Evolutionary conservation across 2,113 vertebrate genomes (phyloP), one percentile per base, ranked within the genome.

Genomic region (Stigmatopora nigra): DNA sequence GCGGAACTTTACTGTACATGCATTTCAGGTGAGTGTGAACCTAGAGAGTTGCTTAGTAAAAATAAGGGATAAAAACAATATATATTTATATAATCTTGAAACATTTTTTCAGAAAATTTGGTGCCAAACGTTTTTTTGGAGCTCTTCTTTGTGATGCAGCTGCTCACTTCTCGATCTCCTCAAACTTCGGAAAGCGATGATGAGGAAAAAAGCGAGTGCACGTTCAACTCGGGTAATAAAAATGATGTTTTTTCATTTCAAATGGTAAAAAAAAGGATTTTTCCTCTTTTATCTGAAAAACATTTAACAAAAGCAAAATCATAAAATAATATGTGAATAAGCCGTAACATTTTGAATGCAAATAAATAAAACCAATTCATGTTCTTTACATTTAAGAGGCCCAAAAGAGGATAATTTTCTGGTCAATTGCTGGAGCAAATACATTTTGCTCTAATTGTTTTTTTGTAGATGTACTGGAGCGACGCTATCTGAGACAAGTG

Each of bases 111-210:
- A 31, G 25, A 31, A 31, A 31, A 31, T 31, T 31, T 98, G 6
- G 95, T 98, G 70, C 95, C 97, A 67, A 98, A 94, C 81, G 92
- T 99, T 78, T 96, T 98, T 75, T 75, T 97, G 90, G 97, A 99
- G 90, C 90, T 99, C 38, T 99, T 96, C 89, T 98, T 99, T 79
- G 88, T 96, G 75, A 89, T 98, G 80, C 97, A 98, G 78, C 82
- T 99, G 65, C 88, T 99, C 59, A 98, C 95, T 3, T 95, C 91
- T 73, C 90, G 88, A 66, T 92, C 90, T 2, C 72, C 79, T 47
- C 64, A 77, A 51, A 52, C 60, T 68, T 71, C 11, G 15, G 53
- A 56, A 13, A 22, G 84, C 2, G 25, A 4, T 0, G 84, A 79
- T 4, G 78, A 78, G 52, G 63, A 77, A 67, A 68, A 68, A 46